Conservation (phyloP, 2,888 invertebrate genomes). For the Himalopsyche japonica region DNA sequence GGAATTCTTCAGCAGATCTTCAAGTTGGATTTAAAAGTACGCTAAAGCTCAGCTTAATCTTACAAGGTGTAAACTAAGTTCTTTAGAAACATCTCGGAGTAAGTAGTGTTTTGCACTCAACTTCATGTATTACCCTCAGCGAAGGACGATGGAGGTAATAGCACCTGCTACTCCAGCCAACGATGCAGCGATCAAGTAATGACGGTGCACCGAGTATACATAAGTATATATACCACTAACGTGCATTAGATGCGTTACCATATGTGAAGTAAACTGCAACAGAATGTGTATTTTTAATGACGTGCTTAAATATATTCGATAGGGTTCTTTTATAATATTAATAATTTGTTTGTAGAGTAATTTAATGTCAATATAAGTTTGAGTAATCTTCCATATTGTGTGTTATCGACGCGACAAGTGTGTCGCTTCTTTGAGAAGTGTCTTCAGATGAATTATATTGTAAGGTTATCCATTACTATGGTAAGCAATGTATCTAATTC, state of each 20-base stretch:
- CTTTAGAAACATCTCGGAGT: not conserved
- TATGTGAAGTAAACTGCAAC: not conserved
- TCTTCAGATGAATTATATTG: too few relatives aligned
- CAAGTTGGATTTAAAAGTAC: not conserved
- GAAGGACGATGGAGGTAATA: not conserved
- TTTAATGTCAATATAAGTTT: too few relatives aligned
- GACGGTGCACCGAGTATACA: not conserved
- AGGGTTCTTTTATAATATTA: too few relatives aligned
- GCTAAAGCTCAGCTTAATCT: not conserved
- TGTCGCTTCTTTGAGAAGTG: too few relatives aligned
- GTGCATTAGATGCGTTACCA: not conserved
- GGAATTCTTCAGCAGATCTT: not conserved
- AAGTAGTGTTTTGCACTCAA: not conserved
- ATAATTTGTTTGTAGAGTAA: too few relatives aligned
- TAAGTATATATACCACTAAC: not conserved
- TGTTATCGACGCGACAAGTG: too few relatives aligned
- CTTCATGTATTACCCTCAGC: not conserved
- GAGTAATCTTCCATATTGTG: too few relatives aligned
- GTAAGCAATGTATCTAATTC: too few relatives aligned
- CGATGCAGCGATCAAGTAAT: not conserved
- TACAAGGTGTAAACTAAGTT: not conserved
- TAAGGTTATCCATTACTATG: too few relatives aligned
- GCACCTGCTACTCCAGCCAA: not conserved
- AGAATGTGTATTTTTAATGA: not conserved
- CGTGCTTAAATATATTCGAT: too few relatives aligned